These are phyloP conservation scores for Ancistrus triradiatus DNA, from an alignment of 2,113 vertebrate genomes.

Conservation along the genomic window DNA sequence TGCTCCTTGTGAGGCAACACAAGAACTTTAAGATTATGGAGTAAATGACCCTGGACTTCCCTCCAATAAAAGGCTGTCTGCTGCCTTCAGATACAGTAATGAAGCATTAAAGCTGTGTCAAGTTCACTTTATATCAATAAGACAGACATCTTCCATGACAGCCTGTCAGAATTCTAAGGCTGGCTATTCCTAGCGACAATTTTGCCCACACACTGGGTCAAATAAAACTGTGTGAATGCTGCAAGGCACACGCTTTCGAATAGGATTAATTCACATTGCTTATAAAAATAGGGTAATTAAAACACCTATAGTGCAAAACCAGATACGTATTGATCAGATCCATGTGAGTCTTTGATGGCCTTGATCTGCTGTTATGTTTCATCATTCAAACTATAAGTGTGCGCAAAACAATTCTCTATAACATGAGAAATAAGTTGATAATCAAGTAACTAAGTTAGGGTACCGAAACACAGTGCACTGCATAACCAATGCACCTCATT, in stretches of 20 bases:
- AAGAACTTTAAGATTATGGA: slow-evolving; percentile 36
- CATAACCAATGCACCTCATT: too few species aligned
- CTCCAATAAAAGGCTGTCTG: slow-evolving; percentile 19
- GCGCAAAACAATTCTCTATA: too few species aligned
- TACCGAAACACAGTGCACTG: too few species aligned
- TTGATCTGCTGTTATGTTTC: too few species aligned
- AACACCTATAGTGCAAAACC: too few species aligned
- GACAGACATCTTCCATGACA: slow-evolving; percentile 22
- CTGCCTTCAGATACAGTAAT: slow-evolving; percentile 42
- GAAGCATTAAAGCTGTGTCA: slow-evolving; percentile 23
- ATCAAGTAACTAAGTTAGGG: too few species aligned
- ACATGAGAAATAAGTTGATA: too few species aligned
- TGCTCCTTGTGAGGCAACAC: slow-evolving; percentile 24
- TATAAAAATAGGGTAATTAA: too few species aligned
- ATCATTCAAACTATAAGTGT: too few species aligned
- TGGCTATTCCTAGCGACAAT: background rate
- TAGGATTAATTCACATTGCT: too few species aligned
- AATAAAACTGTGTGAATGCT: background rate
- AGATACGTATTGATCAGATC: too few species aligned
- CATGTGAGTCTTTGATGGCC: too few species aligned
- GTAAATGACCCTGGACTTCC: slow-evolving; percentile 36
- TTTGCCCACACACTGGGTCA: background rate
- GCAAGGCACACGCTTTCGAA: background rate
- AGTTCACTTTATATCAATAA: slow-evolving; percentile 39
- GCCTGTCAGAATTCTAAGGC: background rate